Percentiles rank a stretch among this genome's conserved stretches.
phyloP scores from a whole-genome alignment of 1,140 invertebrate species.

The Oscheius sp. region DNA sequence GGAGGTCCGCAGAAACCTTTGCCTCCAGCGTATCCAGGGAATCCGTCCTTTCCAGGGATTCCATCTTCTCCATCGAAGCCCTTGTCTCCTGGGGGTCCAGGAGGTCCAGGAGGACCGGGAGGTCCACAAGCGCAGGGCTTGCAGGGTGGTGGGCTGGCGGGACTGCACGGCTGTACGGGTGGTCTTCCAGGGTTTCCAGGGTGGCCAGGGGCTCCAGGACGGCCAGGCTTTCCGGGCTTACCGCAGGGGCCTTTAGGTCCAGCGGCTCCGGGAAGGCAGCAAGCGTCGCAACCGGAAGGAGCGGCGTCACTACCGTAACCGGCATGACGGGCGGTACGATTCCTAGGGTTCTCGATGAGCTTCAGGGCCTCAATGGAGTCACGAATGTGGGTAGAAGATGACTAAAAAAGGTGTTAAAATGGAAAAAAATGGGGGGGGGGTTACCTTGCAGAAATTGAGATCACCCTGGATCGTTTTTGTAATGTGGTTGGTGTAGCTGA shows the following conservation, averaged over 20 bases:
- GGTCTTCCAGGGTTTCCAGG: conserved; percentile 43
- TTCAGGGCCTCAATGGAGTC: background rate
- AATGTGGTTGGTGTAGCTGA: background rate
- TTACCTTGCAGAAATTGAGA: background rate
- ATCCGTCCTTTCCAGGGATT: conserved; percentile 19
- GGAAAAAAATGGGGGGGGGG: background rate
- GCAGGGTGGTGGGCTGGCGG: conserved; percentile 39
- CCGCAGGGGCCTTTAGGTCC: conserved; percentile 36
- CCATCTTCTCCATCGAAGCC: conserved; percentile 29
- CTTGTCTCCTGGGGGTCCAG: conserved; percentile 35
- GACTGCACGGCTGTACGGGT: conserved; percentile 36
- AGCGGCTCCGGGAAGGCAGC: conserved; percentile 35
- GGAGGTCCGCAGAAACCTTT: background rate
- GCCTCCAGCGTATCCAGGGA: conserved; percentile 29
- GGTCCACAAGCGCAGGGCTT: conserved; percentile 38
- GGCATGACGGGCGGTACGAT: background rate
- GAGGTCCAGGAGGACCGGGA: conserved; percentile 39
- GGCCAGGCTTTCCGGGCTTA: conserved; percentile 37
- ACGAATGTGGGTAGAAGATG: background rate
- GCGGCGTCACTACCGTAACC: background rate
- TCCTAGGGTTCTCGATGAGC: background rate
- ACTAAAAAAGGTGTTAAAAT: background rate
- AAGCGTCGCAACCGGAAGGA: conserved; percentile 22
- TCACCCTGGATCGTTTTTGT: background rate
- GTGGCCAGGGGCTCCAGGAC: conserved; percentile 39